Evolutionary conservation across 2,888 invertebrate genomes (phyloP).

Genomic region (Eristalinus aeneus): DNA sequence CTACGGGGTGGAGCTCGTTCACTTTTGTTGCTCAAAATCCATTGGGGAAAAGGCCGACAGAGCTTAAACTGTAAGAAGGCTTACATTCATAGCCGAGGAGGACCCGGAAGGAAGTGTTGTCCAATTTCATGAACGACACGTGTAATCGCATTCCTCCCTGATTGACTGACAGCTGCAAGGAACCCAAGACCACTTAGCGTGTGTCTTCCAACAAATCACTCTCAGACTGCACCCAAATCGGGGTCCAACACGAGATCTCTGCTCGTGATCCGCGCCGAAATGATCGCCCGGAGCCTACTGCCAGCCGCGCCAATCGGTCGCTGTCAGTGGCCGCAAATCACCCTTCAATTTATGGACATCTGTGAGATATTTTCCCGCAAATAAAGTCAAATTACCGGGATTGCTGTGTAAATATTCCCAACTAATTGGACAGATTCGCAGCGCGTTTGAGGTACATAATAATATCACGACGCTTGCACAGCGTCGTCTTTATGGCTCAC

Average conservation of each 20-base stretch:
- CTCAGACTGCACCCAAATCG: not conserved
- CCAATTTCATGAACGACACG: not conserved
- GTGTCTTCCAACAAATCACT: not conserved
- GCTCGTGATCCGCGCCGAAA: not conserved
- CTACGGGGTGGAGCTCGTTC: not conserved
- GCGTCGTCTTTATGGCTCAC: conserved; percentile 60
- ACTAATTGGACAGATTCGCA: conserved; percentile 66
- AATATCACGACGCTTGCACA: conserved; percentile 57
- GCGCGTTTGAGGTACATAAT: conserved; percentile 33
- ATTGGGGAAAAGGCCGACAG: too few species aligned
- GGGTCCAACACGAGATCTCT: not conserved
- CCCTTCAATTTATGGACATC: conserved; percentile 24
- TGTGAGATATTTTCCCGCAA: conserved; percentile 7
- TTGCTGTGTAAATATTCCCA: conserved; percentile 44
- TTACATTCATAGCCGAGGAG: too few species aligned
- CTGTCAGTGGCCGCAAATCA: conserved; percentile 1
- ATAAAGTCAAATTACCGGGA: conserved; percentile 39
- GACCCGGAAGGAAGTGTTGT: not conserved
- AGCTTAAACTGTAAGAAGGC: too few species aligned
- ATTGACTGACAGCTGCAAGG: not conserved
- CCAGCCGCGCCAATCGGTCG: not conserved
- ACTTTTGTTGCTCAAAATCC: not conserved
- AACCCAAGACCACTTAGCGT: not conserved
- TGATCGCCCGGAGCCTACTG: not conserved
- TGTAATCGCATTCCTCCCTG: not conserved